These are phyloP conservation scores for Sinhomidia bicolor DNA, from an alignment of 2,888 invertebrate species.

Conservation along the genomic window DNA sequence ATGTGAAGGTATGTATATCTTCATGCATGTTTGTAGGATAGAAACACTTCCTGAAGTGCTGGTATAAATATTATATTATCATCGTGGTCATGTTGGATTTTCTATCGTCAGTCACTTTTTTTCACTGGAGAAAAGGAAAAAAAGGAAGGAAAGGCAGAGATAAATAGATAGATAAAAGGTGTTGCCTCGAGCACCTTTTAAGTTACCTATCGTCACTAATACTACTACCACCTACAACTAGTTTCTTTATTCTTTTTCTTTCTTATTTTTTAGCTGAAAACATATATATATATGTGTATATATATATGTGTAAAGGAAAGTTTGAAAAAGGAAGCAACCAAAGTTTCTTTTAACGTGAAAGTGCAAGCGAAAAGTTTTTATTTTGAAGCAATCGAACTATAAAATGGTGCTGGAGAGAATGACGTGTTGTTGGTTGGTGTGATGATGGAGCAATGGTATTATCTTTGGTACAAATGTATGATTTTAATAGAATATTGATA, in stretches of 20 bases:
- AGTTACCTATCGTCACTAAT: constrained; percentile 24
- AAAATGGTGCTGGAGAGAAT: constrained; percentile 9
- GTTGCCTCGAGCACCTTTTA: constrained; percentile 54
- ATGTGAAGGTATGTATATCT: background rate
- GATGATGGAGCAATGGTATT: background rate
- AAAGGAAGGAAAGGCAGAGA: background rate
- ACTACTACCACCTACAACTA: background rate
- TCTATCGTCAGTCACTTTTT: constrained; percentile 21
- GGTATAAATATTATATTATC: background rate
- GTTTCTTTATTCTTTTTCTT: background rate
- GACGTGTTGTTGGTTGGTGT: constrained; percentile 26
- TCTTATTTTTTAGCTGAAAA: constrained; percentile 9
- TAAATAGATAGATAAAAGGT: constrained; percentile 48
- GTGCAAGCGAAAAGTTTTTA: background rate
- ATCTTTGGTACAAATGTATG: background rate
- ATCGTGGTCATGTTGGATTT: background rate
- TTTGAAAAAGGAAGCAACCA: background rate
- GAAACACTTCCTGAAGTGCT: background rate
- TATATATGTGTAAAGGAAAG: too few species aligned
- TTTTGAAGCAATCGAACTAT: too few species aligned
- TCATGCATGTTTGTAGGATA: background rate
- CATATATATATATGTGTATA: too few species aligned
- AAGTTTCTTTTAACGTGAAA: background rate
- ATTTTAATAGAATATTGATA: background rate
- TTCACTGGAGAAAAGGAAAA: background rate